phyloP scores from a whole-genome alignment of 2,797 vertebrate species.

The Clarias pachynema region DNA sequence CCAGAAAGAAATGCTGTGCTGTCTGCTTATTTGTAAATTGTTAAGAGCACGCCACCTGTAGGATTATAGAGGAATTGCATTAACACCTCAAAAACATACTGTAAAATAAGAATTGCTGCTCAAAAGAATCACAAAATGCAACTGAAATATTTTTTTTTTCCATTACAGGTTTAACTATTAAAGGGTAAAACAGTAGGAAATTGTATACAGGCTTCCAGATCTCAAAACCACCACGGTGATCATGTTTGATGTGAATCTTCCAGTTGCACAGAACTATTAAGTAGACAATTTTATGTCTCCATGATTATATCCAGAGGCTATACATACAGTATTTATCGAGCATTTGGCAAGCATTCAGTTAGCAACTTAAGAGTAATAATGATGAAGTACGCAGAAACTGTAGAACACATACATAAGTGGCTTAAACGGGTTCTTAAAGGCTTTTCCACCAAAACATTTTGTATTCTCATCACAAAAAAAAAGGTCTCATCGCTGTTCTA shows the following conservation, averaged over 20 bases:
- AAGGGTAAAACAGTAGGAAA: neutral
- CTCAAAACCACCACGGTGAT: neutral
- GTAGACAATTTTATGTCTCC: neutral
- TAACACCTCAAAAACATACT: no score
- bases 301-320: neutral
- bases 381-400: neutral
- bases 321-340: neutral
- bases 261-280: neutral
- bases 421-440: neutral
- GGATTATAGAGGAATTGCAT: no score
- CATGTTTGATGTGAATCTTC: neutral
- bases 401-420: neutral
- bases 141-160: no score
- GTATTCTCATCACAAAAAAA: neutral
- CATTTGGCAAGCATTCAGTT: neutral
- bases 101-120: no score
- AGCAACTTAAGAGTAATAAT: neutral
- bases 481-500: neutral
- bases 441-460: neutral
- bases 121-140: no score
- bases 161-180: neutral
- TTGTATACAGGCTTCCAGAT: neutral
- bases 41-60: no score
- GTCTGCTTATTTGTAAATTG: no score
- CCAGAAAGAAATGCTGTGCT: no score